Evolutionary conservation across 1,140 invertebrate genomes (phyloP), one percentile per base, ranked within the genome.

Genomic region (Pygmarrhopalites habei): DNA sequence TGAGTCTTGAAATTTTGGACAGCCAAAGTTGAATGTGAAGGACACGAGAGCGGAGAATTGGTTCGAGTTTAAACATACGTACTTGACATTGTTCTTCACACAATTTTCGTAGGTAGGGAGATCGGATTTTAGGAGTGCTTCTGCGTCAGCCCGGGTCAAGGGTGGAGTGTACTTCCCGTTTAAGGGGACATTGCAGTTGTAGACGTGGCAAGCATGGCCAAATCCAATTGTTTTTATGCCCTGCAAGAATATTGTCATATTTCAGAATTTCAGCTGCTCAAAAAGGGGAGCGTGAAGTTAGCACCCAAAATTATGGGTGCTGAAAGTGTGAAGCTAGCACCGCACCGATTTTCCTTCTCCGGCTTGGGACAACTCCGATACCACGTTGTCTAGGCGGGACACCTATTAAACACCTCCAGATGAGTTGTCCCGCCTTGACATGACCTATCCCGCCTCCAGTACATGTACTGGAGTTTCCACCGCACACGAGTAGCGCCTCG

Each of bases 11-110:
- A 69, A 32, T 32, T 58, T 65, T 29, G 60, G 63, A 58, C 67
- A 69, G 1, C 67, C 67, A n/a, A 69, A 35, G 46, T 69, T 69
- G 43, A 69, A 69, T 1, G 60, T 59, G 51, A 69, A 69, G 10
- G 67, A 69, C 4, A 29, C 67, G 1, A 69, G 57, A 19, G 67
- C 67, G 25, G 67, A 69, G 28, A 43, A 69, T 53, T 69, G 67
- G 25, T 69, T 57, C 10, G 60, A 63, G 25, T 69, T 69, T 10
- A 69, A 32, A 25, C 52, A 62, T 3, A 44, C 1, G 39, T 41
- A 41, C 0, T 62, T 68, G 14, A 65, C 59, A 1, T 25, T 2
- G 32, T 53, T 52, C 1, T 23, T 21, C 1, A 68, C 58, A 23
- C 66, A 68, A 23, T 30, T 32, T 43, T 68, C 66, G 46, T 67